These are phyloP conservation scores for Dendrocopos noguchii DNA, from an alignment of 2,113 vertebrate species.

Conservation along the genomic window DNA sequence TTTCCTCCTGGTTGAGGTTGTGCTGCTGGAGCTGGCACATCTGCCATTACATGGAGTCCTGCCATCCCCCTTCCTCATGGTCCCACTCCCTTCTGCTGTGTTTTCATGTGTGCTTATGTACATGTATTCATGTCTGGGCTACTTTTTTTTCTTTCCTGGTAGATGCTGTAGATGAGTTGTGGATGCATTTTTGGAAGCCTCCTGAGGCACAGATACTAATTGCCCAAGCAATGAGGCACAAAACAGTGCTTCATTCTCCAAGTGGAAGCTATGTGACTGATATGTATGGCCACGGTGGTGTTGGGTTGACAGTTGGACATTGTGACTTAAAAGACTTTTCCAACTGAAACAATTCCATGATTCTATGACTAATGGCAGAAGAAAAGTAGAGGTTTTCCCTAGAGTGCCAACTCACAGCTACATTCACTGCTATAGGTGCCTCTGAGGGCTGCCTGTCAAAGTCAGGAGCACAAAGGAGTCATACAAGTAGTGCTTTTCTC, in stretches of 20 bases:
- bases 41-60: constrained; percentile 17
- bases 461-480: not conserved
- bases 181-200: not conserved
- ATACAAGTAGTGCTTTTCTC: not conserved
- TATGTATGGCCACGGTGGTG: not conserved
- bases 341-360: too few species aligned
- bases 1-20: constrained; percentile 32
- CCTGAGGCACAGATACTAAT: not conserved
- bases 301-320: too few species aligned
- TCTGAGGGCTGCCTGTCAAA: not conserved
- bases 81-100: not conserved
- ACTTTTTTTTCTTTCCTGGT: not conserved
- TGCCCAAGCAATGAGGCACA: not conserved
- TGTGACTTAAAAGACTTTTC: too few species aligned
- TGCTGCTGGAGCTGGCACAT: not conserved
- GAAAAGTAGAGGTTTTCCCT: not conserved
- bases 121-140: not conserved
- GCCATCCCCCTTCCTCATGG: not conserved
- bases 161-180: not conserved
- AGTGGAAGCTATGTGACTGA: not conserved
- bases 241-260: not conserved
- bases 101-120: not conserved
- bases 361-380: not conserved
- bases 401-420: not conserved
- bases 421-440: not conserved